Conservation (phyloP, 2,113 vertebrate species). For the Corapipo altera region DNA sequence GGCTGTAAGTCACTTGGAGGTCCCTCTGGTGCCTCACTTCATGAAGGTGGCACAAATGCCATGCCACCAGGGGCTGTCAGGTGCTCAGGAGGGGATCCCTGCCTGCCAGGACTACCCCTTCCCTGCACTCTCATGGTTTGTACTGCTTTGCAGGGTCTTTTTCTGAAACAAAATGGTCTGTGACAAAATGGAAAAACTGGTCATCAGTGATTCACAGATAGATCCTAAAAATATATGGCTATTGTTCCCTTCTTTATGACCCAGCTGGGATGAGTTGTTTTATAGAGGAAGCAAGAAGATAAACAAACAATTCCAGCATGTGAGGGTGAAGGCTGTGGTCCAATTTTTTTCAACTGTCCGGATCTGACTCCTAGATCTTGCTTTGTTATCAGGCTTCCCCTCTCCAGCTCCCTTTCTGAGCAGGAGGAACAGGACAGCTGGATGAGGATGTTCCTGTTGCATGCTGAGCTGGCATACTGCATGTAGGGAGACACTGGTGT, state of each 20-base stretch:
- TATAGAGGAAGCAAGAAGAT: slow-evolving; percentile 61
- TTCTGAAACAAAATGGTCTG: neutral
- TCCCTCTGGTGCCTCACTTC: neutral
- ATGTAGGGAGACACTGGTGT: accelerated
- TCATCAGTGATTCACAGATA: slow-evolving; percentile 52
- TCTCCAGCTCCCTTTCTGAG: neutral
- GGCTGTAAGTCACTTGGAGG: neutral
- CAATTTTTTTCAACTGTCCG: neutral
- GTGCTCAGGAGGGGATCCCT: neutral
- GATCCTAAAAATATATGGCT: slow-evolving; percentile 68
- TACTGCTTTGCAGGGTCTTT: neutral
- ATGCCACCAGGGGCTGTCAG: neutral
- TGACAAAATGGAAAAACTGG: slow-evolving; percentile 71
- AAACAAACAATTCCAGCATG: slow-evolving; percentile 44
- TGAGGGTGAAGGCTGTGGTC: neutral
- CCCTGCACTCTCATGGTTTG: neutral
- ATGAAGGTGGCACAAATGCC: neutral
- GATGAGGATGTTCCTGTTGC: neutral
- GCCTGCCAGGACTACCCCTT: neutral
- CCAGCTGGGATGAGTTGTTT: slow-evolving; percentile 66
- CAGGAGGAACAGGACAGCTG: neutral
- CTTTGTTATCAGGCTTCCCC: neutral
- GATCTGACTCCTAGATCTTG: neutral
- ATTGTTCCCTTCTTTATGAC: slow-evolving; percentile 63
- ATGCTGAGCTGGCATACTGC: neutral